Conservation (phyloP, 2,888 invertebrate species). For the Trachelus tabidus region DNA sequence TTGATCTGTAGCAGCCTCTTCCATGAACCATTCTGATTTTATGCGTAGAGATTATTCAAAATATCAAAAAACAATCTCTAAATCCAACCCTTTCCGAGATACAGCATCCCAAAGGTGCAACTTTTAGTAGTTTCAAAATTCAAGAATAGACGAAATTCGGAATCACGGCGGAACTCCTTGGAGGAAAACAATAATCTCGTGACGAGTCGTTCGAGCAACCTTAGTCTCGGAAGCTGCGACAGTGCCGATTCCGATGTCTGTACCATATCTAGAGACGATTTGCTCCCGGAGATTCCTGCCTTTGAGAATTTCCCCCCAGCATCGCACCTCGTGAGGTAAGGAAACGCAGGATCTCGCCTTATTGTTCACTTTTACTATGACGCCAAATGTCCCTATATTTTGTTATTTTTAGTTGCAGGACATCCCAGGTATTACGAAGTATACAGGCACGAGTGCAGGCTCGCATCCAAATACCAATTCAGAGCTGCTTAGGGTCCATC, state of each 20-base stretch:
- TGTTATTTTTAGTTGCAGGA: constrained; percentile 12
- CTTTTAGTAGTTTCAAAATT: no score
- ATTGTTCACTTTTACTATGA: neutral
- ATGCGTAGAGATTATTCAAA: no score
- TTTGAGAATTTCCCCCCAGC: constrained; percentile 13
- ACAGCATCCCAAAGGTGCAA: no score
- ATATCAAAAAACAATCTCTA: no score
- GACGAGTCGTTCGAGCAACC: no score
- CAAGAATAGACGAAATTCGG: constrained; percentile 19
- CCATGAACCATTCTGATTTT: no score
- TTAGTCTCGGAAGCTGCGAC: constrained; percentile 17
- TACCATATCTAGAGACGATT: constrained; percentile 38
- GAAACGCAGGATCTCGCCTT: neutral
- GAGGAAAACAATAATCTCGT: no score
- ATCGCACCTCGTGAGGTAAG: no score
- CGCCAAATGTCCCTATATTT: neutral
- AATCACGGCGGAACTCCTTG: constrained; percentile 49
- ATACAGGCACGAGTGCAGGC: neutral
- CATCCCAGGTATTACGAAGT: constrained; percentile 1
- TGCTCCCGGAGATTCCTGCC: constrained; percentile 31
- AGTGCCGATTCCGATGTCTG: constrained; percentile 37
- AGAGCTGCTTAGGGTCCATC: constrained; percentile 34
- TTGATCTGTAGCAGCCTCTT: no score
- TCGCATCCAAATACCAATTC: no score
- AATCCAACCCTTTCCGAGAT: no score